Percentiles rank a stretch among this genome's conserved stretches.
phyloP scores from a whole-genome alignment of 2,797 vertebrate species.

The Gallinago nigripennis region DNA sequence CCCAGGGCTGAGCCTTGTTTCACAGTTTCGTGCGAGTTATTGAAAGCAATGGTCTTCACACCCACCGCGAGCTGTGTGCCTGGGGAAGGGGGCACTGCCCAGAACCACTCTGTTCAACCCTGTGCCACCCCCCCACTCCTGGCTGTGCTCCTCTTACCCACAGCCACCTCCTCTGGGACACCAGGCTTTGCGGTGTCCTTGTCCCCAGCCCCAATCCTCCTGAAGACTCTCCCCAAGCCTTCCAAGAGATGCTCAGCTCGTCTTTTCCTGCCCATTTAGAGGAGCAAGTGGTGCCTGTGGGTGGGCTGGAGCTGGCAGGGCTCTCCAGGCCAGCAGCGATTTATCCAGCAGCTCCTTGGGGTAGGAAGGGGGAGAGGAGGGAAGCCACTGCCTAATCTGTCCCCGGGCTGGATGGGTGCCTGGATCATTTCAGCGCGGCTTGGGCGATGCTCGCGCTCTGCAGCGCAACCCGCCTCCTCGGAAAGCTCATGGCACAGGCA shows the following conservation, averaged over 20 bases:
- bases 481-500: constrained; percentile 23
- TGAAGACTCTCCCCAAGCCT: not conserved
- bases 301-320: not conserved
- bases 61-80: fast-evolving
- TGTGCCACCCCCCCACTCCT: fast-evolving
- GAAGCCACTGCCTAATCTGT: not conserved
- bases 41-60: not conserved
- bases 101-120: not conserved
- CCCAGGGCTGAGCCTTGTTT: not conserved
- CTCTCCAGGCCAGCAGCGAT: not conserved
- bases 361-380: not conserved
- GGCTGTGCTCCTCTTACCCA: not conserved
- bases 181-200: not conserved
- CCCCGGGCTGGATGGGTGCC: not conserved
- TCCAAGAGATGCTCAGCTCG: not conserved
- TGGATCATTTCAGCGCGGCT: not conserved
- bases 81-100: not conserved
- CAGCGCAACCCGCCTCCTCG: not conserved
- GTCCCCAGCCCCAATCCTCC: not conserved
- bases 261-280: not conserved
- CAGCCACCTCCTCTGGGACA: not conserved
- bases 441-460: not conserved
- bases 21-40: not conserved
- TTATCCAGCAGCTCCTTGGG: not conserved
- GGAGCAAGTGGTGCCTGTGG: not conserved